Base-by-base conservation (phyloP, 2,888 invertebrate species). In the Tanypteryx hageni region DNA sequence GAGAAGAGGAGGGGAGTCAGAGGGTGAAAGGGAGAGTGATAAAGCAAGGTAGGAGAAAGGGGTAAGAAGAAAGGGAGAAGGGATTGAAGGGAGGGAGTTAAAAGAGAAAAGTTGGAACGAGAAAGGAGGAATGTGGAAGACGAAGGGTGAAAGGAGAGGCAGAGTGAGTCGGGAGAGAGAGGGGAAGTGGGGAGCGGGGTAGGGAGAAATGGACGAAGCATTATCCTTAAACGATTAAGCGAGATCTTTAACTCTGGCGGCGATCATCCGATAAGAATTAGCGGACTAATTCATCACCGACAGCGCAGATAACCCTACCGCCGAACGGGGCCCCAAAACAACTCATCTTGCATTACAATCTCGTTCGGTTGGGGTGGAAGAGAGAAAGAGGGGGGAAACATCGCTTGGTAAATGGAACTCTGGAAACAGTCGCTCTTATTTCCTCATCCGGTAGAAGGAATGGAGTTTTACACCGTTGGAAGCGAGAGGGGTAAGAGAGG, bases 251-350 rank as follows among this genome's bases (percentile, higher is more conserved):
- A 76, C 76, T 27, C 22, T 16, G 68, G 68, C 22, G 68, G 22
- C n/a, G 22, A 14, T 13, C 76, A 76, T 76, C 76, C 76, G 76
- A 76, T 76, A 76, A 76, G 76, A 76, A 76, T 76, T 76, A 76
- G 76, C 76, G 10, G 27, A 76, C 76, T 76, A 76, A 76, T 76
- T 76, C 27, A 76, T 76, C 27, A 27, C 76, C 76, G 14, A 3
- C 22, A 76, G 27, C 22, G 76, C 76, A 76, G 76, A 76, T 76
- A 76, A 27, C 76, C 11, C 22, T 27, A 76, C 27, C 76, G 27
- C 27, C 76, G 27, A 27, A 27, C 76, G 27, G 2, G 22, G 27
- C 22, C n/a, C 64, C 64, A 64, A 64, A 64, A 64, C 64, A 64
- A 14, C 64, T 76, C 76, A 76, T 76, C 27, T 76, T 76, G 76